A percentile compares a stretch with the other conserved stretches of the same genome.
Conservation (phyloP, 2,797 vertebrate genomes). For the Myripristis murdjan region DNA sequence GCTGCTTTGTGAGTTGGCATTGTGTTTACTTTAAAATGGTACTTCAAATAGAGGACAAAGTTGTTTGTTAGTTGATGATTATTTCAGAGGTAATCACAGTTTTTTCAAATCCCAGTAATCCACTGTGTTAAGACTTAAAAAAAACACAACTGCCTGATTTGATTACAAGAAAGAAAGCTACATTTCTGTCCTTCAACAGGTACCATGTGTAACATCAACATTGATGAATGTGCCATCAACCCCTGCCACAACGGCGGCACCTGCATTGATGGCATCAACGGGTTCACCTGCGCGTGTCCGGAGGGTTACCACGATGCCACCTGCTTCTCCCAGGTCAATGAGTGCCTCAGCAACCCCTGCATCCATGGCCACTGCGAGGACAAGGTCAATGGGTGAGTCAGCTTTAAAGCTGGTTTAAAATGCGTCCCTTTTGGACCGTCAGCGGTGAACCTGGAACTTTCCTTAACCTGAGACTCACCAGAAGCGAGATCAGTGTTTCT, state of each 20-base stretch:
- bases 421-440: too few species aligned
- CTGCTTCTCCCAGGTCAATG: slow-evolving; percentile 95
- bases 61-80: background rate
- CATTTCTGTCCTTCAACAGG: too few species aligned
- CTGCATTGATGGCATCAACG: slow-evolving; percentile 91
- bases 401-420: too few species aligned
- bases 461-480: too few species aligned
- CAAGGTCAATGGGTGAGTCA: slow-evolving; percentile 94
- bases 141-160: too few species aligned
- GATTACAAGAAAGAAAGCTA: slow-evolving; percentile 1
- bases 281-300: slow-evolving; percentile 93
- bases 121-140: background rate
- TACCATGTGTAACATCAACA: slow-evolving; percentile 94
- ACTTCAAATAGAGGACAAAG: slow-evolving; percentile 2
- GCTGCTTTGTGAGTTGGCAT: slow-evolving; percentile 19
- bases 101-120: background rate
- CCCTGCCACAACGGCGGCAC: slow-evolving; percentile 97
- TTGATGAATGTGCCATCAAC: slow-evolving; percentile 93
- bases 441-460: too few species aligned
- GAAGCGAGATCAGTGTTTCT: too few species aligned
- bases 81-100: background rate
- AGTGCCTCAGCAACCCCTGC: slow-evolving; percentile 96
- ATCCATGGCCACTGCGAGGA: slow-evolving; percentile 95
- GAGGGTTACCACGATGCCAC: slow-evolving; percentile 95
- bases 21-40: slow-evolving; percentile 38